Evolutionary conservation across 2,888 invertebrate genomes (phyloP), one percentile per base, ranked within the genome.

Genomic region (Branchellion lobata): DNA sequence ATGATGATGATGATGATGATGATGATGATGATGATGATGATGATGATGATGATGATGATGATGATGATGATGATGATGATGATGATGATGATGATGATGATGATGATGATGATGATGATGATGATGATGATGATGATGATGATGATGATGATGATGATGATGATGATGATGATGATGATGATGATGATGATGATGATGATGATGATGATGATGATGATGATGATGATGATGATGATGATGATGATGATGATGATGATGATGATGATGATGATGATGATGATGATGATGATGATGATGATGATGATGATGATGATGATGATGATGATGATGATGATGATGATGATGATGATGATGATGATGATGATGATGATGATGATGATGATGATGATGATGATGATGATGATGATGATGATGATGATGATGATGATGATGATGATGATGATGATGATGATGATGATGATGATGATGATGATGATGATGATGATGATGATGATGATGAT

Each of bases 221-320:
- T 57, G 57, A 74, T 74, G 74, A 74, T 74, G 74, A 40, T 74
- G 47, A 74, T 40, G 47, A 74, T 74, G 74, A 74, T 74, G 76
- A 53, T 76, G 57, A 53, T 57, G 76, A 53, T 57, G 57, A 76
- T 29, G 57, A 76, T 31, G 76, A 74, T 76, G 76, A 76, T 76
- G 76, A 76, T 53, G 53, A 53, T 53, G 57, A 76, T 29, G 27
- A 76, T 76, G 57, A 76, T 76, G 76, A 61, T 76, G 57, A 76
- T 53, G 74, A 40, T 76, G 24, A 40, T 36, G 36, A 40, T 73
- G 73, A 40, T 40, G 73, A 73, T 40, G 73, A 73, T 31, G n/a
- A 36, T 73, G 24, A 65, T 1, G 31, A 47, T 68, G 36, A 57
- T 40, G 27, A 73, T 40, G 47, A 73, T 40, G 73, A 5, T 73